Conservation (phyloP, 1,140 invertebrate species). For the Bradysia coprophila region DNA sequence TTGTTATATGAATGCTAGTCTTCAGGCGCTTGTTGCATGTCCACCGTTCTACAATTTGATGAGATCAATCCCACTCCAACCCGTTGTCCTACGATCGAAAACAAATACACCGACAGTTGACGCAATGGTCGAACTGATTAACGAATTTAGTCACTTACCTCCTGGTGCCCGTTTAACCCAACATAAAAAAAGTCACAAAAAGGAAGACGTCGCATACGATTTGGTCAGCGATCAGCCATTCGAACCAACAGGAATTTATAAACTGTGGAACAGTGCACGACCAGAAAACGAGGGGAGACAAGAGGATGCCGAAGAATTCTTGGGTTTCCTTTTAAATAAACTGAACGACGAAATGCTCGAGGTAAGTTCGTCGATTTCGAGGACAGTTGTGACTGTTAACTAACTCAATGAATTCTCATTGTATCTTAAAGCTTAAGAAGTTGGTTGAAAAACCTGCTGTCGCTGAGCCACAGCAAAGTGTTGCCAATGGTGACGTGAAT, state of each 20-base stretch:
- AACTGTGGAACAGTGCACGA: conserved; percentile 56
- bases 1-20: conserved; percentile 87
- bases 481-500: conserved; percentile 26
- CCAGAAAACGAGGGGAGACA: conserved; percentile 67
- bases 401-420: background rate
- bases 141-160: conserved; percentile 44
- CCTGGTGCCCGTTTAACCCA: conserved; percentile 27
- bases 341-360: conserved; percentile 93
- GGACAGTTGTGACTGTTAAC: conserved; percentile 2
- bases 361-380: conserved; percentile 24
- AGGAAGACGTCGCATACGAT: conserved; percentile 23
- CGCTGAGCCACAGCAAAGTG: conserved; percentile 3
- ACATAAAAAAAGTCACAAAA: conserved; percentile 20
- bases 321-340: conserved; percentile 78
- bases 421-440: background rate
- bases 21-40: conserved; percentile 79
- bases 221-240: conserved; percentile 36
- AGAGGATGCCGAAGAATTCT: conserved; percentile 90
- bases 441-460: conserved; percentile 21
- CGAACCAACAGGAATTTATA: conserved; percentile 66
- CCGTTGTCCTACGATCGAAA: conserved; percentile 30
- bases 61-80: conserved; percentile 42
- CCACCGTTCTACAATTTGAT: conserved; percentile 86
- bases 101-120: conserved; percentile 80
- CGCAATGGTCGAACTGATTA: conserved; percentile 50